These are phyloP conservation scores for Poecile atricapillus DNA, from an alignment of 2,113 vertebrate species.

Conservation along the genomic window DNA sequence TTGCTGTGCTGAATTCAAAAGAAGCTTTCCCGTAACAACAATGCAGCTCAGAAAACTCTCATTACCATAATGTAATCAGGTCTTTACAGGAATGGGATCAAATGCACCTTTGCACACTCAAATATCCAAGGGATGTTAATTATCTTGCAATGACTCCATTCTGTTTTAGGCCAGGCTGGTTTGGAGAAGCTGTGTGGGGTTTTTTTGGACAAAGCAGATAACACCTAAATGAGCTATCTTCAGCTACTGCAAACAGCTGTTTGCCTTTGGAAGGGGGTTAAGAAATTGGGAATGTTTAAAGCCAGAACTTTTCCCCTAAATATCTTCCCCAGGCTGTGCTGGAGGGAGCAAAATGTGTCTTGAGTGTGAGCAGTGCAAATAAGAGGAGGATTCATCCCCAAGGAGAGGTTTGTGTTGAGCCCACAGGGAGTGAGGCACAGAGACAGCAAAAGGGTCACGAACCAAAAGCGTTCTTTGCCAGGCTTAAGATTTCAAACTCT, in stretches of 20 bases:
- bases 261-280: background rate
- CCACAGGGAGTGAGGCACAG: background rate
- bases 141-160: background rate
- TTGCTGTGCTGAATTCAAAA: constrained; percentile 6
- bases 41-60: background rate
- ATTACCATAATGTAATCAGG: constrained; percentile 39
- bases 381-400: background rate
- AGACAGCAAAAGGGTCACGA: background rate
- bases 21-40: background rate
- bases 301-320: background rate
- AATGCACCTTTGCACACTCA: constrained; percentile 15
- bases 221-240: background rate
- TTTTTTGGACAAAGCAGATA: background rate
- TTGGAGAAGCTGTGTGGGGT: background rate
- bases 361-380: background rate
- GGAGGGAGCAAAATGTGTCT: background rate
- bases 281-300: background rate
- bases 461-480: background rate
- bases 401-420: background rate
- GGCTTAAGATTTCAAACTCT: background rate
- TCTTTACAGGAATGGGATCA: background rate
- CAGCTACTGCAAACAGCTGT: background rate
- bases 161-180: background rate
- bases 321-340: background rate
- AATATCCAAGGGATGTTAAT: background rate